Conservation (phyloP, 1,140 invertebrate species). For the Linepithema humile region DNA sequence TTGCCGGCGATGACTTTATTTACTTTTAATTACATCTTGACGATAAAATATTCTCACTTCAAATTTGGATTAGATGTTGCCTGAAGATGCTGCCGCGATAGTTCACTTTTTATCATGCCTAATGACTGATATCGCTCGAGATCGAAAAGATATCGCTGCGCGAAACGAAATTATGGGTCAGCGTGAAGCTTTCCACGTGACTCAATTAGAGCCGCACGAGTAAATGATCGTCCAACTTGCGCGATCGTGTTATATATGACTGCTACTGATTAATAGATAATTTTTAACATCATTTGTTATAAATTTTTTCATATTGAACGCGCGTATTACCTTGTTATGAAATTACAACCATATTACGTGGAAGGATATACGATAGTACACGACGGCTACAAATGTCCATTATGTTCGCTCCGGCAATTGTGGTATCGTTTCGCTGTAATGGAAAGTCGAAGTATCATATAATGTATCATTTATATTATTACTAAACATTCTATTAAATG, state of each 20-base stretch:
- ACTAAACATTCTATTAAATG: background rate
- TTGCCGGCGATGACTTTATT: background rate
- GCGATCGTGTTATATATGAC: background rate
- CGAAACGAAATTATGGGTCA: conserved; percentile 6
- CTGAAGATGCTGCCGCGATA: conserved; percentile 15
- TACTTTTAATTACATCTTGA: conserved; percentile 52
- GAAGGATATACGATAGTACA: background rate
- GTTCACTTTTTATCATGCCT: background rate
- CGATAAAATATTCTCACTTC: conserved; percentile 6
- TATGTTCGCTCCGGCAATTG: background rate
- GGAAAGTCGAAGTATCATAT: conserved; percentile 1
- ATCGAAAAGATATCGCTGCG: background rate
- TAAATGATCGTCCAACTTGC: background rate
- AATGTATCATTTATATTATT: conserved; percentile 3
- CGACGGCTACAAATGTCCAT: conserved; percentile 13
- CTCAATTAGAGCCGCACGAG: conserved; percentile 47
- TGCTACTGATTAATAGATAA: conserved; percentile 6
- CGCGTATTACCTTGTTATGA: background rate
- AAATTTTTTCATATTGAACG: conserved; percentile 21
- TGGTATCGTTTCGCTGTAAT: background rate
- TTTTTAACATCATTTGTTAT: conserved; percentile 8
- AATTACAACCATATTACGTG: background rate
- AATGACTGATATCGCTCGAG: conserved; percentile 2
- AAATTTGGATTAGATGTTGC: background rate
- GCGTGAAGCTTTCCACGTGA: conserved; percentile 3